phyloP scores from a whole-genome alignment of 1,140 invertebrate genomes.

The Ceratitis capitata region DNA sequence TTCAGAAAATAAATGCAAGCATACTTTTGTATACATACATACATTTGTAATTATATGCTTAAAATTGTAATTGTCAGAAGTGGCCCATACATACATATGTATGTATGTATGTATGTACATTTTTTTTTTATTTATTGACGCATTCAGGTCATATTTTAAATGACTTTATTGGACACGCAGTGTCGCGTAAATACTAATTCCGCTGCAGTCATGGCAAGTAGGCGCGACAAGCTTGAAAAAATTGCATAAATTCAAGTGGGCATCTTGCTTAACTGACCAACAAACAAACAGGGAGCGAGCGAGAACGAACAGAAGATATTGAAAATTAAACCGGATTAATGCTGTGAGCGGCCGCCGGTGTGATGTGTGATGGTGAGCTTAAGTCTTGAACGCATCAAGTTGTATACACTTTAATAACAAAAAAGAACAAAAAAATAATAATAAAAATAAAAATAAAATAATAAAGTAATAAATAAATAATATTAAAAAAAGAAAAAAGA shows the following conservation, averaged over 20 bases:
- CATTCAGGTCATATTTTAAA: not conserved
- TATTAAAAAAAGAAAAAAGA: too few relatives aligned
- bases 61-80: too few relatives aligned
- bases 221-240: not conserved
- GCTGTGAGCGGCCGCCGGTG: too few relatives aligned
- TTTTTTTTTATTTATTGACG: not conserved
- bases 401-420: too few relatives aligned
- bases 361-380: not conserved
- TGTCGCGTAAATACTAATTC: not conserved
- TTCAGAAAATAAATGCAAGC: too few relatives aligned
- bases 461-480: not conserved
- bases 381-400: not conserved
- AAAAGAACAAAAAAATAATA: not conserved
- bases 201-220: not conserved
- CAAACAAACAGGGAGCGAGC: not conserved
- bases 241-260: not conserved
- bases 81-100: too few relatives aligned
- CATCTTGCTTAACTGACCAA: not conserved
- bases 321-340: slow-evolving; percentile 2
- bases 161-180: not conserved
- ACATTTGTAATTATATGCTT: too few relatives aligned
- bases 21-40: too few relatives aligned
- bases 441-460: not conserved
- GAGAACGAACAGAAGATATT: not conserved
- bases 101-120: too few relatives aligned